Evolutionary conservation across 2,888 invertebrate genomes (phyloP).

Genomic region (Protula sp.): DNA sequence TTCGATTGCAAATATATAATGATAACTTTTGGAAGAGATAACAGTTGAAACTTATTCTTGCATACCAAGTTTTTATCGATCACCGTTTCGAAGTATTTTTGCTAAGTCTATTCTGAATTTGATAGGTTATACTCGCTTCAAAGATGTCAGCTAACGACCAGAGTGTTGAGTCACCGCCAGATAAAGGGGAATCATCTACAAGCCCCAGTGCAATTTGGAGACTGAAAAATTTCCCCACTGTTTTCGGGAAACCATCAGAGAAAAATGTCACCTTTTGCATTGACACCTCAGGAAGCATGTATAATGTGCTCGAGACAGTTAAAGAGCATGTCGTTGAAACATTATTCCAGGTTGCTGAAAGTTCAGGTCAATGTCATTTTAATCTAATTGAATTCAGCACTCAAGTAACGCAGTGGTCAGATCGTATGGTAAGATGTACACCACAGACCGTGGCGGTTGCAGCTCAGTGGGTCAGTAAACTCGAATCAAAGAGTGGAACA

Average conservation of each 20-base stretch:
- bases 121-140: too few relatives aligned
- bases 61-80: too few relatives aligned
- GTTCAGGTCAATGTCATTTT: constrained; percentile 34
- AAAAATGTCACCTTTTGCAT: constrained; percentile 50
- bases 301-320: constrained; percentile 41
- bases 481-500: constrained; percentile 48
- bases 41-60: too few relatives aligned
- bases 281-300: constrained; percentile 54
- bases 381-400: constrained; percentile 52
- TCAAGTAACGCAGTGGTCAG: constrained; percentile 50
- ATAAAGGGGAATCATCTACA: too few relatives aligned
- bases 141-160: too few relatives aligned
- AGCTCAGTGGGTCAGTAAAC: constrained; percentile 42
- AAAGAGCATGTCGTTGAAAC: constrained; percentile 49
- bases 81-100: too few relatives aligned
- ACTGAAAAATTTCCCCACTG: constrained; percentile 28
- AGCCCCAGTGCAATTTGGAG: too few relatives aligned
- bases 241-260: constrained; percentile 45
- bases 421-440: constrained; percentile 48
- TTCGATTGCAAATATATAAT: too few relatives aligned
- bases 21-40: too few relatives aligned
- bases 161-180: too few relatives aligned
- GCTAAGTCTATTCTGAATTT: too few relatives aligned
- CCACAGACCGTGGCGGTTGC: constrained; percentile 49
- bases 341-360: constrained; percentile 34